phyloP scores from a whole-genome alignment of 2,797 vertebrate species.

The Sebastes cheni region DNA sequence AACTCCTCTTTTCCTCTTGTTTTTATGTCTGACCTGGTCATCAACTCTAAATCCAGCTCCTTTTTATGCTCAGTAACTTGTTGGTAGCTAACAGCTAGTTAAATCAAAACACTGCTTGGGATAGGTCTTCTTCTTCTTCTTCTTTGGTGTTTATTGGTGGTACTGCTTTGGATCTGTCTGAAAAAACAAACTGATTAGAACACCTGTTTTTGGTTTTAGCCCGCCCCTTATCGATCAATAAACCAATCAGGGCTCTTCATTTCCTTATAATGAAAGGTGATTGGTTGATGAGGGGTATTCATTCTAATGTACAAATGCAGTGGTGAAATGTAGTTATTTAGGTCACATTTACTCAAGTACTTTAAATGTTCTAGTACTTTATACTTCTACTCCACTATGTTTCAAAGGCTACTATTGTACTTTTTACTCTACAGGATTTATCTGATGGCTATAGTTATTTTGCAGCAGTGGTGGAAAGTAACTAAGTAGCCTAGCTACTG shows the following conservation, averaged over 20 bases:
- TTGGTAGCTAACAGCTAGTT: background rate
- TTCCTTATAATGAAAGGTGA: background rate
- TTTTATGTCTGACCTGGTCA: background rate
- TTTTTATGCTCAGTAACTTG: background rate
- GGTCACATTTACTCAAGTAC: background rate
- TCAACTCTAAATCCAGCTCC: background rate
- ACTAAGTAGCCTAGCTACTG: background rate
- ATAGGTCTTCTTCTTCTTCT: too few species aligned
- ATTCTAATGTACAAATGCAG: background rate
- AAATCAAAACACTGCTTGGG: background rate
- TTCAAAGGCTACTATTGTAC: accelerated
- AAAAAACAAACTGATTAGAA: background rate
- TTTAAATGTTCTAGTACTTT: background rate
- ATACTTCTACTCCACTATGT: accelerated
- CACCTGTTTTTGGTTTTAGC: background rate
- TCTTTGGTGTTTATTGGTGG: too few species aligned
- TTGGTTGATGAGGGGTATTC: background rate
- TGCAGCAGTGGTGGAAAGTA: background rate
- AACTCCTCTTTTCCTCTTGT: background rate
- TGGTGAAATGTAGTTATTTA: background rate
- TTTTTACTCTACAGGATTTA: background rate
- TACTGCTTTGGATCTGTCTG: background rate
- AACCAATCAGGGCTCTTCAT: background rate
- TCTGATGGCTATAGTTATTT: background rate
- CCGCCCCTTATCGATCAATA: background rate